A percentile compares a stretch with the other conserved stretches of the same genome.
These are phyloP conservation scores for Thereva unica DNA, from an alignment of 2,888 invertebrate genomes.

Conservation along the genomic window DNA sequence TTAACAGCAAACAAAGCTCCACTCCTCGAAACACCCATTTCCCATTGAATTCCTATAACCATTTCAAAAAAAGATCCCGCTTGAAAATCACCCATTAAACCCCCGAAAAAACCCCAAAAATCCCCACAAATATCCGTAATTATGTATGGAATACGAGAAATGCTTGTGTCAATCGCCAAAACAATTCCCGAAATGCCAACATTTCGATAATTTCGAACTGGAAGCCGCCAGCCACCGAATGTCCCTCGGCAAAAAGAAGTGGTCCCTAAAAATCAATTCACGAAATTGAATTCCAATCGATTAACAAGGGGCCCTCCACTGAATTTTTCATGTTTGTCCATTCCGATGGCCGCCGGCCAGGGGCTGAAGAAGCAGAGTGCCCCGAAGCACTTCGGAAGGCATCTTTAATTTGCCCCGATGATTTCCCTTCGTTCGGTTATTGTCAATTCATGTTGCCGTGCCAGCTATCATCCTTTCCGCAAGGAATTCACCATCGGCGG, in stretches of 20 bases:
- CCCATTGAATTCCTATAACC: too few relatives aligned
- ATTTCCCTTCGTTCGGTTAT: not conserved
- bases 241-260: slow-evolving; percentile 15
- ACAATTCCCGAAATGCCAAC: slow-evolving; percentile 24
- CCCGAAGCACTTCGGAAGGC: slow-evolving; percentile 1
- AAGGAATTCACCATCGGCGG: slow-evolving; percentile 13
- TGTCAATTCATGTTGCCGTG: not conserved
- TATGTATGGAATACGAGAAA: too few relatives aligned
- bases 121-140: too few relatives aligned
- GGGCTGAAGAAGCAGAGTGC: not conserved
- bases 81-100: too few relatives aligned
- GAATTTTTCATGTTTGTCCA: slow-evolving; percentile 25
- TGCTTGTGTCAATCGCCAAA: not conserved
- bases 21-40: too few relatives aligned
- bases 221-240: too few relatives aligned
- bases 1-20: too few relatives aligned
- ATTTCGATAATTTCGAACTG: not conserved
- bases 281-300: slow-evolving; percentile 31
- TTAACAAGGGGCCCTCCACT: slow-evolving; percentile 15
- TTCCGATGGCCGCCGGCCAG: slow-evolving; percentile 1
- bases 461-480: slow-evolving; percentile 17
- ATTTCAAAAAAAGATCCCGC: too few relatives aligned
- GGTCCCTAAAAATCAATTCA: slow-evolving; percentile 23
- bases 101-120: too few relatives aligned
- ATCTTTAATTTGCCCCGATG: not conserved